Conservation (phyloP, 2,797 vertebrate genomes). For the Anguilla obscura region DNA sequence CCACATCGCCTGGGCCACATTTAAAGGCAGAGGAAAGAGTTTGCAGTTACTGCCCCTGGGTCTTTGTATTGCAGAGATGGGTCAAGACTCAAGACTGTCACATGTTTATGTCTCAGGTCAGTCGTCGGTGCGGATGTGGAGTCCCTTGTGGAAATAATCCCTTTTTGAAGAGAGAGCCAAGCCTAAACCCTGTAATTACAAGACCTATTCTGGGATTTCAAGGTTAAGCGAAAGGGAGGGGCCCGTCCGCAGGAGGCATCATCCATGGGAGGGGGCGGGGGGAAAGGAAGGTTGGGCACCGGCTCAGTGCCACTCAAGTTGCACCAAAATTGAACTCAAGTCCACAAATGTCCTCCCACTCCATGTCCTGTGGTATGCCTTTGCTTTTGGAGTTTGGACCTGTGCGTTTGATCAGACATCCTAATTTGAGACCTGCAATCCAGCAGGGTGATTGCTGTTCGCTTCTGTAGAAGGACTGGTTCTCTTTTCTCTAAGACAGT, state of each 20-base stretch:
- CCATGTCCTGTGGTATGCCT: neutral
- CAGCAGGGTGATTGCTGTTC: neutral
- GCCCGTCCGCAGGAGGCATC: neutral
- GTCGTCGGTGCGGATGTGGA: neutral
- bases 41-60: neutral
- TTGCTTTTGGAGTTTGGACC: neutral
- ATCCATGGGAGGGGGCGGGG: neutral
- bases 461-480: neutral
- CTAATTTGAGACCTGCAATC: neutral
- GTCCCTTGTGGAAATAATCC: neutral
- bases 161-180: neutral
- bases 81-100: neutral
- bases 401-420: neutral
- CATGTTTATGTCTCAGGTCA: neutral
- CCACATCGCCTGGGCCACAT: neutral
- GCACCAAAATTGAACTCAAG: neutral
- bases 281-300: neutral
- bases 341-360: neutral
- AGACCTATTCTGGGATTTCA: neutral
- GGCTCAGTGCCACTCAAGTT: neutral
- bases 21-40: neutral
- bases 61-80: neutral
- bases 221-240: neutral
- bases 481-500: neutral
- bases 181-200: neutral